Base-by-base conservation (phyloP, 2,113 vertebrate species). In the Gallinago undulata region DNA sequence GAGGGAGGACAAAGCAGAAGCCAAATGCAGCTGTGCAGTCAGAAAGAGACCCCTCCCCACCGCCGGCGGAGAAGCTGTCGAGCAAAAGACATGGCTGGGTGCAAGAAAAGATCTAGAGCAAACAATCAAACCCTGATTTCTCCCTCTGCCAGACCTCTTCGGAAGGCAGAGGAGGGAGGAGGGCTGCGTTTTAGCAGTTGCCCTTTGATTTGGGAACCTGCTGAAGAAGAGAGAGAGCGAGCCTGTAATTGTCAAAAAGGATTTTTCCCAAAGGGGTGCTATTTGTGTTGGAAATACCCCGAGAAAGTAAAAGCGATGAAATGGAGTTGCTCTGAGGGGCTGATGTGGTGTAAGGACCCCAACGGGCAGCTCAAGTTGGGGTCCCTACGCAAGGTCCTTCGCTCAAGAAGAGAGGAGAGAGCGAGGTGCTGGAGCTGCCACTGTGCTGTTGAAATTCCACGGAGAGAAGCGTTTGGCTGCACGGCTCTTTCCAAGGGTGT, bases 51-150 rank as follows among this genome's bases (percentile, higher is more conserved):
- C 68, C 56, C 18, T 87, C 57, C 72, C 73, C 23, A 8, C 50
- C 6, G 2, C 62, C 10, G 0, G 18, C 8, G 27, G 10, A 15
- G 66, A 7, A 53, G 56, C 55, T 39, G 3, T 64, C 0, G 19
- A 69, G 82, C 74, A 39, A 21, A 17, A 66, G 80, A 37, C 27
- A 10, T 50, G 1, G 8, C 79, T 84, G 85, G 64, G 11, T 66
- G 45, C 24, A 30, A 18, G 28, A 4, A 30, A 55, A 63, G 69
- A 72, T 22, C 79, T 73, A n/a, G 60, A 84, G 79, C n/a, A 39
- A 73, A 64, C 69, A 56, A 30, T 78, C 43, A 79, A 72, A 9
- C 6, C 10, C 37, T 5, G 33, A 10, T 45, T 93, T 67, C 50
- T 47, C 43, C 67, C 63, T 48, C 43, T 55, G 53, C 53, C 53